Base-by-base conservation (phyloP, 37 sponge, comb jelly and placozoan species). In the Diacarnus erythraeanus region DNA sequence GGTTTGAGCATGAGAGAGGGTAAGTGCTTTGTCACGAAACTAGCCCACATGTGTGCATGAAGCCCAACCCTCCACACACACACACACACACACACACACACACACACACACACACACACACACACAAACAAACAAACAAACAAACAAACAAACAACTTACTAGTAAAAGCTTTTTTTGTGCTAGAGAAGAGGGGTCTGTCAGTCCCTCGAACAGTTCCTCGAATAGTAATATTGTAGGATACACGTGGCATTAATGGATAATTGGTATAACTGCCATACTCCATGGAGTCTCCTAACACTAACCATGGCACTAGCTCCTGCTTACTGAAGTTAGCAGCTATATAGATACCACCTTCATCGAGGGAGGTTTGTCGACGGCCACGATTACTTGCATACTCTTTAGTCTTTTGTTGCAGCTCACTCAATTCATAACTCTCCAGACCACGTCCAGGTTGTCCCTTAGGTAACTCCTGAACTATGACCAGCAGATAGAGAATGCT, bases 251-350 rank as follows among this genome's bases (percentile, higher is more conserved):
- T 42, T 39, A 88, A 74, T 0, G 65, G 72, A 26, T 76, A 17
- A 67, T 88, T 88, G 9, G 18, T 56, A 36, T 77, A 88, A 42
- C 88, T 78, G 17, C 78, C 83, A 64, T 82, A 77, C 35, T 54
- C 64, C 59, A 22, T 58, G 18, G 74, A 72, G 64, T 88, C 88
- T 20, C 88, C 88, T 20, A 88, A 64, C 6, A 10, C 25, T 43
- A 88, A 82, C 0, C 39, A 29, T 0, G 2, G 51, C 0, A 58
- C 9, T 38, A 59, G 56, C 0, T 76, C 64, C 22, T 60, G 64
- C 2, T 39, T 18, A 2, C 57, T 41, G 40, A 82, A 17, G 15
- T 77, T 77, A 42, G 83, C 88, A 42, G 83, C 70, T 37, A 82
- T 77, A 78, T 77, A 77, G 20, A 79, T 66, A 2, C 38, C 43